Conservation (phyloP, 1,140 invertebrate genomes). For the Tenebrio molitor region DNA sequence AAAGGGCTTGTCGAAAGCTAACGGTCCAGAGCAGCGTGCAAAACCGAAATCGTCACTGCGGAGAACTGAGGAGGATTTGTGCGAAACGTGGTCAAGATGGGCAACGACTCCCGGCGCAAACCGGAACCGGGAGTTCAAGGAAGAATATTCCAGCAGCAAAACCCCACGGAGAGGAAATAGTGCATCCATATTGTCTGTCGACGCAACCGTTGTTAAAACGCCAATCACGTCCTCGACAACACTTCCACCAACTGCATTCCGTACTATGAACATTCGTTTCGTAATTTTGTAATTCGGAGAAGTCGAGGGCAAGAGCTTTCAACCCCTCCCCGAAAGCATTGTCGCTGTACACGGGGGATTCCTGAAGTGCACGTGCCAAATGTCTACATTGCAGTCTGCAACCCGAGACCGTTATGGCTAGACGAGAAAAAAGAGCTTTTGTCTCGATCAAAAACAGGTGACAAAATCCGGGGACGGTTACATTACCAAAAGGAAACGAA, state of each 20-base stretch:
- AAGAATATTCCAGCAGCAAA: slow-evolving; percentile 23
- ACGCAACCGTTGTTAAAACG: slow-evolving; percentile 16
- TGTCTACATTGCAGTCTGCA: slow-evolving; percentile 35
- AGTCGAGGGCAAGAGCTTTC: no score
- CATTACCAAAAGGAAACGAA: not conserved
- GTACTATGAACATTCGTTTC: slow-evolving; percentile 2
- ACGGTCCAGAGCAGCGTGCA: no score
- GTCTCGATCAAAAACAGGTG: slow-evolving; percentile 9
- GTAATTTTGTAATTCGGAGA: slow-evolving; percentile 26
- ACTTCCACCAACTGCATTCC: slow-evolving; percentile 28
- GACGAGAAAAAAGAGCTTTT: slow-evolving; percentile 9
- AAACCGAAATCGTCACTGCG: no score
- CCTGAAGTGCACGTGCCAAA: slow-evolving; percentile 22
- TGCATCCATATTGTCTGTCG: slow-evolving; percentile 21
- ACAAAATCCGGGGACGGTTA: slow-evolving; percentile 13
- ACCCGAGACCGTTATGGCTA: not conserved
- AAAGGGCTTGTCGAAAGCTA: slow-evolving; percentile 7
- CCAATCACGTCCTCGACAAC: slow-evolving; percentile 17
- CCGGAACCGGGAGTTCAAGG: slow-evolving; percentile 25
- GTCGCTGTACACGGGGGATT: not conserved
- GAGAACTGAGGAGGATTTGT: no score
- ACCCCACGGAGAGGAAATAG: slow-evolving; percentile 24
- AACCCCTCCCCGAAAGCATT: not conserved
- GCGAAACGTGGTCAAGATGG: slow-evolving; percentile 15
- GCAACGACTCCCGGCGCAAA: slow-evolving; percentile 17